phyloP scores from a whole-genome alignment of 2,797 vertebrate species.

The Dallia pectoralis region DNA sequence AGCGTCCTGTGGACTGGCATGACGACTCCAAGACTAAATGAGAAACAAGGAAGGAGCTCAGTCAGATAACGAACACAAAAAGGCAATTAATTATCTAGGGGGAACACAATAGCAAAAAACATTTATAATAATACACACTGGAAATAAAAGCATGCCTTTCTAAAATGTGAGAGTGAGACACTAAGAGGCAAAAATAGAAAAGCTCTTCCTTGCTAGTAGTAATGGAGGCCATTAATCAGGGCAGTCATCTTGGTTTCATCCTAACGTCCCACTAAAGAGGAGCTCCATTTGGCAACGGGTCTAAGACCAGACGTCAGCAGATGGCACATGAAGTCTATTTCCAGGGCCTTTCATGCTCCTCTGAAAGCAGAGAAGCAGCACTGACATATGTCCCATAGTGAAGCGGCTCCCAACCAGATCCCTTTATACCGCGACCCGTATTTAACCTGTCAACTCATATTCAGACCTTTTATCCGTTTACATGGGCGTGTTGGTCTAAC shows the following conservation, averaged over 20 bases:
- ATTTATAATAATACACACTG: too few species aligned
- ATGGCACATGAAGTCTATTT: constrained; percentile 1
- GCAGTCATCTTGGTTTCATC: background rate
- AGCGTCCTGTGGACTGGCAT: constrained; percentile 88
- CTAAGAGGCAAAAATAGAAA: background rate
- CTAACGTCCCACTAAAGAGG: background rate
- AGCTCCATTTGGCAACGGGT: background rate
- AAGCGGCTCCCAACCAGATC: too few species aligned
- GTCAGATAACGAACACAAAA: background rate
- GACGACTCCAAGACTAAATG: constrained; percentile 76
- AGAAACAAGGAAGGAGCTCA: background rate
- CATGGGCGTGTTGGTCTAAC: too few species aligned
- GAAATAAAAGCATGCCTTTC: constrained; percentile 9
- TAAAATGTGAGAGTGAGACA: background rate
- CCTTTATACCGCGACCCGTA: too few species aligned
- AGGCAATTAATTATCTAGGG: background rate
- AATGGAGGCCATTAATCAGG: background rate
- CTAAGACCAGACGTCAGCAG: background rate
- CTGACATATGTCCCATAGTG: background rate
- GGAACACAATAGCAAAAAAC: constrained; percentile 16
- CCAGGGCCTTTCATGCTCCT: background rate
- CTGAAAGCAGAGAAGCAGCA: background rate
- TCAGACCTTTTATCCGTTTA: too few species aligned
- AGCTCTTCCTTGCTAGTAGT: background rate
- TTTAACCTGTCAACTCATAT: too few species aligned